Conservation (phyloP, 2,888 invertebrate species). For the Piscicola geometra region DNA sequence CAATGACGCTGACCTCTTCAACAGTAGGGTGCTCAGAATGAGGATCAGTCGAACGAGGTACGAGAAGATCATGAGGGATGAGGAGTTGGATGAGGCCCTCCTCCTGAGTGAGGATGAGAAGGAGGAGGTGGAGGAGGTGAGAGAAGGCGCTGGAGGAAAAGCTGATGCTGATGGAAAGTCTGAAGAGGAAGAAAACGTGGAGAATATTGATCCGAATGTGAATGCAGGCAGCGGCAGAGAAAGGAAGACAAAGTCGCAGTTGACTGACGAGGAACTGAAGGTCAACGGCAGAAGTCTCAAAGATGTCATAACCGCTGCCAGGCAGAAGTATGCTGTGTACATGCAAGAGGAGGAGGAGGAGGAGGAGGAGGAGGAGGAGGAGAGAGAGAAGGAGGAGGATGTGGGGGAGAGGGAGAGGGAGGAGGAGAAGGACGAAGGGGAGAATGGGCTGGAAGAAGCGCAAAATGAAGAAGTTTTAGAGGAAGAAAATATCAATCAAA, state of each 20-base stretch:
- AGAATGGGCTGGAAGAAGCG: neutral
- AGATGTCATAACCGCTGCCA: neutral
- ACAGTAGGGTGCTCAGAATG: neutral
- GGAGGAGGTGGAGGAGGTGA: too few species aligned
- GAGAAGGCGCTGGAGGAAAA: neutral
- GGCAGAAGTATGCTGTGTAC: neutral
- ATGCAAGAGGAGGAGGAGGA: neutral
- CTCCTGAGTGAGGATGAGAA: conserved; percentile 11
- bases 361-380: neutral
- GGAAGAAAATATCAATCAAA: too few species aligned
- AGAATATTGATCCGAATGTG: conserved; percentile 10
- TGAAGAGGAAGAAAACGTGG: neutral
- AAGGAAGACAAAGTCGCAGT: neutral
- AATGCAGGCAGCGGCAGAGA: neutral
- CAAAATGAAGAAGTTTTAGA: neutral
- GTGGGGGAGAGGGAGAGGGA: neutral
- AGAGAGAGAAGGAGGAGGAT: neutral
- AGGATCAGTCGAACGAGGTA: conserved; percentile 1
- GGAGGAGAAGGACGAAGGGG: neutral
- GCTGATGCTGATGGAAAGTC: neutral
- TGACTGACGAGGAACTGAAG: conserved; percentile 1
- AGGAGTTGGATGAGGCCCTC: neutral
- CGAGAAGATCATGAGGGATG: conserved; percentile 7
- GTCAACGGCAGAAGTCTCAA: conserved; percentile 8
- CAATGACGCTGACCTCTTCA: neutral